These are phyloP conservation scores for Candidula unifasciata DNA, from an alignment of 2,888 invertebrate species.

Conservation along the genomic window DNA sequence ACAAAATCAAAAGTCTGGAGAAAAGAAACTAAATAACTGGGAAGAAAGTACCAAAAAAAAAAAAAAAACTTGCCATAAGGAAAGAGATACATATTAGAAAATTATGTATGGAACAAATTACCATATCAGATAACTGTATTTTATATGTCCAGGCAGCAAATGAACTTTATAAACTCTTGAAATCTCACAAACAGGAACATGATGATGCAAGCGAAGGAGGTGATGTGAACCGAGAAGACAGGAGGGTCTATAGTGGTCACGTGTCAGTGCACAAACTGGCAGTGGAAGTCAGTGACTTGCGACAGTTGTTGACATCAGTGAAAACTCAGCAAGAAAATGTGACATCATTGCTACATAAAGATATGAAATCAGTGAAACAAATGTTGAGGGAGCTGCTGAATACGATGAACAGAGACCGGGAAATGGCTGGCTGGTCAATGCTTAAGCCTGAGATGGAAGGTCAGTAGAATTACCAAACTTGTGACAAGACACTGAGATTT, in stretches of 20 bases:
- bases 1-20: no score
- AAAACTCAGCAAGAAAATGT: slow-evolving; percentile 62
- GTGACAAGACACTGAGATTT: no score
- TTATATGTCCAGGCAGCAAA: no score
- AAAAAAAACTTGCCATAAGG: no score
- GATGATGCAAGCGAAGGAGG: not conserved
- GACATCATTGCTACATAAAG: slow-evolving; percentile 62
- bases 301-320: slow-evolving; percentile 60
- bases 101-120: no score
- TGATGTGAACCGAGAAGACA: not conserved
- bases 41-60: no score
- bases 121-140: no score
- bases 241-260: not conserved
- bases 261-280: slow-evolving; percentile 9
- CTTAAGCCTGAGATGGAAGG: no score
- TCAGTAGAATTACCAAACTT: not conserved
- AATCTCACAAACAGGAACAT: not conserved
- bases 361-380: slow-evolving; percentile 58
- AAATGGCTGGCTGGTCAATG: not conserved
- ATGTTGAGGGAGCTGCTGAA: slow-evolving; percentile 57
- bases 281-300: slow-evolving; percentile 53
- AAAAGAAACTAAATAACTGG: no score
- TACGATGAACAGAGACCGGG: not conserved
- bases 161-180: not conserved
- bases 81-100: no score